These are phyloP conservation scores for Brachionus koreanus DNA, from an alignment of 1,140 invertebrate species.

Conservation along the genomic window DNA sequence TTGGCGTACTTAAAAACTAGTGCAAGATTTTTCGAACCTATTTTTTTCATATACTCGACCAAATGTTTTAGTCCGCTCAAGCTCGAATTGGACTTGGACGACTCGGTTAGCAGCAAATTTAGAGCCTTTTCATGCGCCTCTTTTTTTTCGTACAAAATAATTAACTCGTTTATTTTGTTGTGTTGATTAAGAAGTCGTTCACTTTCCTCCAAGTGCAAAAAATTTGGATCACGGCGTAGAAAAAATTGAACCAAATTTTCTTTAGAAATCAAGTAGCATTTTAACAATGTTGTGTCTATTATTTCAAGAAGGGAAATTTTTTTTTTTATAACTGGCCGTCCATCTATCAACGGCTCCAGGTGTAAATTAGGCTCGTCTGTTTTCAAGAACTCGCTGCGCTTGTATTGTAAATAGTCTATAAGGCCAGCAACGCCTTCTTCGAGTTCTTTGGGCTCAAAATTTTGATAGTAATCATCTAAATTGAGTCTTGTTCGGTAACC, in stretches of 20 bases:
- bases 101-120: constrained; percentile 76
- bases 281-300: constrained; percentile 89
- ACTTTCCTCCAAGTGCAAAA: constrained; percentile 88
- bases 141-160: constrained; percentile 91
- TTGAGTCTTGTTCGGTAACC: constrained; percentile 61
- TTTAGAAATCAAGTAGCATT: constrained; percentile 93
- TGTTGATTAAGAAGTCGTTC: constrained; percentile 79
- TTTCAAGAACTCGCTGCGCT: constrained; percentile 54
- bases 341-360: constrained; percentile 59
- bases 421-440: constrained; percentile 82
- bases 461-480: constrained; percentile 63
- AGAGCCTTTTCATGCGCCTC: constrained; percentile 84
- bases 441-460: constrained; percentile 74
- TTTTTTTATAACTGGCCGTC: constrained; percentile 58
- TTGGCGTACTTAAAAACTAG: constrained; percentile 90
- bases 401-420: constrained; percentile 70
- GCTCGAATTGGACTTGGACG: constrained; percentile 70
- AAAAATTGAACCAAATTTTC: constrained; percentile 85
- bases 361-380: constrained; percentile 48
- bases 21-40: constrained; percentile 77
- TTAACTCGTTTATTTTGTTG: constrained; percentile 84
- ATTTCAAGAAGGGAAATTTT: constrained; percentile 74
- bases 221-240: constrained; percentile 76
- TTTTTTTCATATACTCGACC: constrained; percentile 83
- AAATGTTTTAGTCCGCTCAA: constrained; percentile 75